Conservation (phyloP, 2,888 invertebrate species). For the Oeneis ivallda region DNA sequence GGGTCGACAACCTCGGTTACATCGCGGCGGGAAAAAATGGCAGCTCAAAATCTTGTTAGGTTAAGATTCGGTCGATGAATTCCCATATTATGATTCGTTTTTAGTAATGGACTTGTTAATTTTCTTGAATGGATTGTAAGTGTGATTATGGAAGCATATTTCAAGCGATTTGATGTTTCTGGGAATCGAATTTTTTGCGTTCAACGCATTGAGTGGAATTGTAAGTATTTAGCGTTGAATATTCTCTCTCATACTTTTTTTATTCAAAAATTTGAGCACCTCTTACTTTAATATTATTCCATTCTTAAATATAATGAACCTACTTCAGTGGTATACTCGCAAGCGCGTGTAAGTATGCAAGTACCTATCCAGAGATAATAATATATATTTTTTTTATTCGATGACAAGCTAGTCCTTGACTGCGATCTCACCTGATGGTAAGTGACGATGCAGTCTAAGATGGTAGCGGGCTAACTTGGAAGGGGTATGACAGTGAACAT, state of each 20-base stretch:
- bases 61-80: conserved; percentile 35
- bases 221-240: conserved; percentile 7
- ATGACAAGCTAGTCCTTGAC: too few species aligned
- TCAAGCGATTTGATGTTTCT: conserved; percentile 14
- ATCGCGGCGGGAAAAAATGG: conserved; percentile 64
- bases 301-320: conserved; percentile 8
- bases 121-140: conserved; percentile 18
- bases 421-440: too few species aligned
- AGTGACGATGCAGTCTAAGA: too few species aligned
- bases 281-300: conserved; percentile 6
- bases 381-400: too few species aligned
- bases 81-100: conserved; percentile 31
- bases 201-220: conserved; percentile 1
- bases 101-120: conserved; percentile 22
- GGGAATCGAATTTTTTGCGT: conserved; percentile 16
- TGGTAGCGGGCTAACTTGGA: too few species aligned
- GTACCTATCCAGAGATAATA: not conserved
- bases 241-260: not conserved
- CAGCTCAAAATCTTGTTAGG: conserved; percentile 29
- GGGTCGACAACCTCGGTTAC: conserved; percentile 58
- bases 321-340: not conserved
- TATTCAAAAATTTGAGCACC: conserved; percentile 1
- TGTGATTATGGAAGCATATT: conserved; percentile 17
- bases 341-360: not conserved
- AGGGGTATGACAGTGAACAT: too few species aligned